Evolutionary conservation across 2,113 vertebrate genomes (phyloP), one percentile per base, ranked within the genome.

Genomic region (Telmatochromis bifrenatus): DNA sequence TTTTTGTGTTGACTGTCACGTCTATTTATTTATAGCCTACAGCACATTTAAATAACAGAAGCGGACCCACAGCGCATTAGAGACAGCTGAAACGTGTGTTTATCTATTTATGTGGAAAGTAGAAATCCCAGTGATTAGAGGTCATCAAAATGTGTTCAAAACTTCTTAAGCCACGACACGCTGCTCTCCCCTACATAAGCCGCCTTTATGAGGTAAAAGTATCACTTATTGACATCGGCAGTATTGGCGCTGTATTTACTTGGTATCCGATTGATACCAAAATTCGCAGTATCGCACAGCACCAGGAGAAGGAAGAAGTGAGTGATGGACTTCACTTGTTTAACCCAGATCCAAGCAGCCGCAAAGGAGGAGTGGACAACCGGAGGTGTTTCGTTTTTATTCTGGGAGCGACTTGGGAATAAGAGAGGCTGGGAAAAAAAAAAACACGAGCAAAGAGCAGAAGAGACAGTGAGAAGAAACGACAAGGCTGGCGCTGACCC

Each of bases 401-500:
- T 94, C 94, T 93, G 73, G 91, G 93, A 90, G 86, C 88, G 7
- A 91, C 90, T 88, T 90, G 94, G 94, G 93, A 95, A 94, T 92
- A 93, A 90, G 84, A 90, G 49, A 89, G 77, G 73, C 79, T 54
- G 56, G 81, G 53, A 35, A 28, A 85, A 86, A 84, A 35, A 33
- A 85, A 86, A 83, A 81, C 77, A 84, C 53, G 88, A 91, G 91
- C 81, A 88, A 90, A 88, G 89, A 93, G 86, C 91, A 83, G 82
- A 39, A 81, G 83, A 91, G 93, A 92, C 89, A 62, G 84, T 49
- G 86, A 85, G 87, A 89, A 84, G 86, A 79, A 88, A 85, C 54
- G 73, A 84, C 75, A 31, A 84, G 84, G 82, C 89, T 88, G 88
- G 79, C 51, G 73, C 85, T 97, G 96, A 96, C 96, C 96, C 94